Percentiles rank a stretch among this genome's conserved stretches.
Evolutionary conservation across 2,888 invertebrate genomes (phyloP).

Genomic region (Adela reaumurella): DNA sequence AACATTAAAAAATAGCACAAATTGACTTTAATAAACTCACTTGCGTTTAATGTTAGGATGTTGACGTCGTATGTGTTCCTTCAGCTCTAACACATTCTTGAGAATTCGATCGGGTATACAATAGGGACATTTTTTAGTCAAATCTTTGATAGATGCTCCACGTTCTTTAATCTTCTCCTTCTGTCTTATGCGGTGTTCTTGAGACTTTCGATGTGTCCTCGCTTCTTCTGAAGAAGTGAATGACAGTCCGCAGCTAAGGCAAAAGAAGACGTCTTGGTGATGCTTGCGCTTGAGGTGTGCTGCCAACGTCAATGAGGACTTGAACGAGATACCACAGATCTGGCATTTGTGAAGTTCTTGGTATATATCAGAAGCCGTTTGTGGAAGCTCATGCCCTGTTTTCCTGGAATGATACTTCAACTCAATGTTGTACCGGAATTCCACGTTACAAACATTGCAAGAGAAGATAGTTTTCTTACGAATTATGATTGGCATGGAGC

Average conservation of each 20-base stretch:
- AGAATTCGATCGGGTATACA: conserved; percentile 49
- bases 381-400: conserved; percentile 44
- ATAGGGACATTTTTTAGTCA: conserved; percentile 57
- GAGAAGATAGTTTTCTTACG: conserved; percentile 60
- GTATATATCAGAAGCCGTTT: conserved; percentile 61
- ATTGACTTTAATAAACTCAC: conserved; percentile 34
- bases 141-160: conserved; percentile 29
- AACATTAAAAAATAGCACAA: too few species aligned
- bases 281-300: conserved; percentile 64
- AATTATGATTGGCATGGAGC: conserved; percentile 77
- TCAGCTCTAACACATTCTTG: conserved; percentile 52
- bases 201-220: conserved; percentile 61
- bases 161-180: conserved; percentile 36
- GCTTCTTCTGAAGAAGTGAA: conserved; percentile 62
- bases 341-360: conserved; percentile 62
- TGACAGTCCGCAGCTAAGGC: conserved; percentile 63
- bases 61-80: conserved; percentile 55
- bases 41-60: conserved; percentile 64
- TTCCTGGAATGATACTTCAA: conserved; percentile 58
- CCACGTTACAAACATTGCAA: conserved; percentile 64
- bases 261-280: conserved; percentile 58
- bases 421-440: conserved; percentile 74
- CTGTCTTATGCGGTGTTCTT: conserved; percentile 61
- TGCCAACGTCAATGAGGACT: conserved; percentile 63
- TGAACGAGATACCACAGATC: conserved; percentile 56